phyloP scores from a whole-genome alignment of 2,797 vertebrate species.

The Hippoglossus hippoglossus region DNA sequence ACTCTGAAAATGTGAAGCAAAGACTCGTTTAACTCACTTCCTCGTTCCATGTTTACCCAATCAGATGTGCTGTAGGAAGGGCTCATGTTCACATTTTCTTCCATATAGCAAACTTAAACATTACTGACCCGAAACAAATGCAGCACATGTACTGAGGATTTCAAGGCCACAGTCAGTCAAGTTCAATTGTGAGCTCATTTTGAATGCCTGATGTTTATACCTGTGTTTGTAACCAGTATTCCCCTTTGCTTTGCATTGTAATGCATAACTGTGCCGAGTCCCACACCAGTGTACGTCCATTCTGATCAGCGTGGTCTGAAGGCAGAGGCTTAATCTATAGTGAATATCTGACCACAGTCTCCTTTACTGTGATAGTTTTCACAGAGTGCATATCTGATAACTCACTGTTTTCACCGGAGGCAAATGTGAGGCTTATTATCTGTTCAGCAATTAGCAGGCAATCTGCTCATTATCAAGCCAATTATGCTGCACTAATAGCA shows the following conservation, averaged over 20 bases:
- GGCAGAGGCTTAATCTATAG: slow-evolving; percentile 12
- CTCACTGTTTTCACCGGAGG: slow-evolving; percentile 55
- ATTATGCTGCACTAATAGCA: slow-evolving; percentile 79
- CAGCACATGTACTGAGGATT: no score
- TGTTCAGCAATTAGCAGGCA: slow-evolving; percentile 75
- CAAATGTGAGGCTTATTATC: slow-evolving; percentile 70
- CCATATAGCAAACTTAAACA: no score
- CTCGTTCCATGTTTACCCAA: no score
- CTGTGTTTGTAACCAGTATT: no score
- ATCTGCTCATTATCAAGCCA: slow-evolving; percentile 80
- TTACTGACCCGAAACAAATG: no score
- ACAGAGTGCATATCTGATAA: slow-evolving; percentile 39
- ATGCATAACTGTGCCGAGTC: not conserved
- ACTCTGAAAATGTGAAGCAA: no score
- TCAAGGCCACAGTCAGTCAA: no score
- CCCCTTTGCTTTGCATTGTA: no score
- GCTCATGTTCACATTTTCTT: no score
- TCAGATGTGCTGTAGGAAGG: no score
- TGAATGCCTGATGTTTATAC: no score
- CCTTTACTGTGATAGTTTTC: slow-evolving; percentile 33
- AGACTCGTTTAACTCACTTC: no score
- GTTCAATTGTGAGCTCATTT: not conserved
- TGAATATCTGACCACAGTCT: slow-evolving; percentile 12
- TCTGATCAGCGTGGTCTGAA: slow-evolving; percentile 1
- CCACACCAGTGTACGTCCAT: not conserved